Evolutionary conservation across 64 coral and sea anemone species (phyloP).

Genomic region (Actinia equina): DNA sequence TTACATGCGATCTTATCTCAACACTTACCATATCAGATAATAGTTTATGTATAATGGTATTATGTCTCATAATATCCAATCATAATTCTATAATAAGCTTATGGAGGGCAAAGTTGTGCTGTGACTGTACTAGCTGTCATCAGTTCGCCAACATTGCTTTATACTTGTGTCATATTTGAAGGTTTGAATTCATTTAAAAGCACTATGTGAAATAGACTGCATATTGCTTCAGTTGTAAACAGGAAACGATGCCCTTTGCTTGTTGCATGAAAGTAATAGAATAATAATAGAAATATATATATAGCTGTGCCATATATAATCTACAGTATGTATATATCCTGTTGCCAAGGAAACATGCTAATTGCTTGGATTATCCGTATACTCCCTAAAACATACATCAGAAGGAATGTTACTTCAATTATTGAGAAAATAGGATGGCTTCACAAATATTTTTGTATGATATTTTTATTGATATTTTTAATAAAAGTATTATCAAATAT

Average conservation of each 20-base stretch:
- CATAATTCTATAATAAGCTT: too few relatives aligned
- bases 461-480: neutral
- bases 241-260: too few relatives aligned
- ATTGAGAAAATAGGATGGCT: neutral
- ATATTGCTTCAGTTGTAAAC: too few relatives aligned
- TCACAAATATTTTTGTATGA: neutral
- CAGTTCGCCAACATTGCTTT: neutral
- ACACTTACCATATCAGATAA: neutral
- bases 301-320: neutral
- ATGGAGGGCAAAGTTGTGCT: too few relatives aligned
- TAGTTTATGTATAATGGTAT: neutral
- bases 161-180: too few relatives aligned
- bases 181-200: too few relatives aligned
- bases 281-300: neutral
- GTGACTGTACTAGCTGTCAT: neutral
- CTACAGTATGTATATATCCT: neutral
- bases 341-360: neutral
- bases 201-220: neutral
- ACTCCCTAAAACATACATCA: neutral
- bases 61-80: neutral
- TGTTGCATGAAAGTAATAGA: too few relatives aligned
- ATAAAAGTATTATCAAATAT: neutral
- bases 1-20: neutral
- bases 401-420: neutral
- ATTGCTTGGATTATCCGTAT: neutral